Base-by-base conservation (phyloP, 1,140 invertebrate species). In the Euborellia annulipes region DNA sequence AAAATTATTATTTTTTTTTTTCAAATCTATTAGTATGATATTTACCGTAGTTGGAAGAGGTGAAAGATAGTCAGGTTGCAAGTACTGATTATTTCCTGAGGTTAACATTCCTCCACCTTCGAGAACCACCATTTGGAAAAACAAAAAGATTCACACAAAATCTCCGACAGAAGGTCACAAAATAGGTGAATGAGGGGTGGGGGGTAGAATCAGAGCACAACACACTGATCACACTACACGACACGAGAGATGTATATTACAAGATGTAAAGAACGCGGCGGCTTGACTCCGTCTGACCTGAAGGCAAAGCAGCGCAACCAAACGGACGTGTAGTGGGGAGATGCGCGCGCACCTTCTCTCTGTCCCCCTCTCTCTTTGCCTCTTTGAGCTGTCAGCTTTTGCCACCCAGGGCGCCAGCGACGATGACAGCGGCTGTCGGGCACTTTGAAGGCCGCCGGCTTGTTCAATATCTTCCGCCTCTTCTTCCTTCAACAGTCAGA, bases 21-120 rank as follows among this genome's bases (percentile, higher is more conserved):
- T 47, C 38, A 40, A 11, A 4, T n/a, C 8, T 22, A n/a, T n/a
- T n/a, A n/a, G n/a, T 43, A 45, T 41, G 22, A 37, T 66, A 78
- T 82, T 83, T 78, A 91, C 88, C 78, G 86, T 85, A 40, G 85
- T 87, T 56, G 86, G 81, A 64, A 90, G 74, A 56, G 87, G 86
- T 53, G 85, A 84, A 57, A 91, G 71, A 69, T 91, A 91, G 72
- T 92, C 88, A 63, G 87, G 87, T 65, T 89, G 85, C 52, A 92
- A 69, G 66, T 92, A 92, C 71, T 92, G 87, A 71, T 88, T 90
- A 57, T 78, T 82, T 63, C 82, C 81, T 60, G 79, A 75, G 63
- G 84, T 80, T 75, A 88, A 76, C 82, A 89, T 89, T 69, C 78
- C 82, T 70, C 79, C 79, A 41, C 56, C 56, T 76, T 88, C 84